These are phyloP conservation scores for Oopsacas minuta DNA, from an alignment of 37 sponge, comb jelly and placozoan species.

Conservation along the genomic window DNA sequence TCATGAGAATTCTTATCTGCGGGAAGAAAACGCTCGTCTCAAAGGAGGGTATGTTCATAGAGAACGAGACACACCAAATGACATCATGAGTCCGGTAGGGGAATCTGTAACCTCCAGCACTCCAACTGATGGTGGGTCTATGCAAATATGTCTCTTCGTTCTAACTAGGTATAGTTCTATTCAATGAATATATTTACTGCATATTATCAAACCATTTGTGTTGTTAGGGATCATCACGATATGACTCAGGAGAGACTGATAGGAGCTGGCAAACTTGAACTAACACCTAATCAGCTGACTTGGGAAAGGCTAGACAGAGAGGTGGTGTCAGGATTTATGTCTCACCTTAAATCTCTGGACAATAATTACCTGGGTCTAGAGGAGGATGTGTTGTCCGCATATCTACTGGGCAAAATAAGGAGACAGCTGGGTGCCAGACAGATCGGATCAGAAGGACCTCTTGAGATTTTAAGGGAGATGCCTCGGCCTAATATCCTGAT, in stretches of 20 bases:
- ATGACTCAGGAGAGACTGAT: background rate
- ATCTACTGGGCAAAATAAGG: background rate
- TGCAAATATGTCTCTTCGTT: background rate
- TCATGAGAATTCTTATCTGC: background rate
- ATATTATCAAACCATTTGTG: too few relatives aligned
- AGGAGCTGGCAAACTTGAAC: background rate
- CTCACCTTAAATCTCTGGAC: background rate
- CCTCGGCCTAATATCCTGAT: background rate
- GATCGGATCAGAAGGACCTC: background rate
- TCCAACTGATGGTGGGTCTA: background rate
- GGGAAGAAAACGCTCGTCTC: background rate
- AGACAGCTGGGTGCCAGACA: background rate
- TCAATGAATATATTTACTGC: too few relatives aligned
- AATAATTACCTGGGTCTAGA: background rate
- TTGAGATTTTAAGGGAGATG: background rate
- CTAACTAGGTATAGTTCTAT: background rate
- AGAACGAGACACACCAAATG: background rate
- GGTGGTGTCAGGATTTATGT: background rate
- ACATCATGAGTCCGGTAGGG: background rate
- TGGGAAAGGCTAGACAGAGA: slow-evolving; percentile 8
- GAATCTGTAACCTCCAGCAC: background rate
- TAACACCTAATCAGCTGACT: background rate
- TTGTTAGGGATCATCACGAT: slow-evolving; percentile 2
- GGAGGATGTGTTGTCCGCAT: background rate
- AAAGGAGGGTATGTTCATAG: background rate